Conservation (phyloP, 2,888 invertebrate species). For the Cybosia mesomella region DNA sequence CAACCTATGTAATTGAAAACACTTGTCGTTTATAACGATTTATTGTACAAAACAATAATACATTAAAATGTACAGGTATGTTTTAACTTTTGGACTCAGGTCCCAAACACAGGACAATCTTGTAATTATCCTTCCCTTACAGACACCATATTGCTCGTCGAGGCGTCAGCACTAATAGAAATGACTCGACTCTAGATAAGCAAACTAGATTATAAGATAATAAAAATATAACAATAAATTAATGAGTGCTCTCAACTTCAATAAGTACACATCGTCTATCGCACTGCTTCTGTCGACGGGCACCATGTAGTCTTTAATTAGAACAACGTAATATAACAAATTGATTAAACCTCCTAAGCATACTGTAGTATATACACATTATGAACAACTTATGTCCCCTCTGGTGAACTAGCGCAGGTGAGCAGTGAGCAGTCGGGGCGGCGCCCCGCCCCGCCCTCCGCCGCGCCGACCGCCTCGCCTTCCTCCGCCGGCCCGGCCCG, state of each 20-base stretch:
- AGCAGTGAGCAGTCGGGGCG: conserved; percentile 57
- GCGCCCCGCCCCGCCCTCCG: conserved; percentile 52
- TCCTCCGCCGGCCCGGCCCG: conserved; percentile 48
- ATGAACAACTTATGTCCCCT: conserved; percentile 84
- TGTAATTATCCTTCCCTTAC: conserved; percentile 84
- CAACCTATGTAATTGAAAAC: conserved; percentile 51
- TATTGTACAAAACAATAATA: conserved; percentile 88
- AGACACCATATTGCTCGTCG: conserved; percentile 87
- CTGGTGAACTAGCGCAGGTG: conserved; percentile 75
- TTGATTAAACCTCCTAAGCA: conserved; percentile 86
- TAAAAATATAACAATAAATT: conserved; percentile 86
- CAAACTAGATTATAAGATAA: conserved; percentile 84
- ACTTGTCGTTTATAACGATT: conserved; percentile 85
- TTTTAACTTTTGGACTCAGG: conserved; percentile 85
- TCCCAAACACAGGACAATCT: conserved; percentile 86
- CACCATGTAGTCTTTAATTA: conserved; percentile 86
- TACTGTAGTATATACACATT: conserved; percentile 86
- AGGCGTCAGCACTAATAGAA: conserved; percentile 86
- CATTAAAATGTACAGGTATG: conserved; percentile 88
- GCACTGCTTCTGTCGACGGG: conserved; percentile 86
- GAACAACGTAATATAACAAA: conserved; percentile 86
- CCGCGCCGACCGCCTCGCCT: conserved; percentile 51
- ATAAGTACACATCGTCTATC: conserved; percentile 86
- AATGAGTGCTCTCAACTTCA: conserved; percentile 86
- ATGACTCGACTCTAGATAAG: conserved; percentile 85